Conservation (phyloP, 2,113 vertebrate genomes). For the Xiphorhynchus elegans region DNA sequence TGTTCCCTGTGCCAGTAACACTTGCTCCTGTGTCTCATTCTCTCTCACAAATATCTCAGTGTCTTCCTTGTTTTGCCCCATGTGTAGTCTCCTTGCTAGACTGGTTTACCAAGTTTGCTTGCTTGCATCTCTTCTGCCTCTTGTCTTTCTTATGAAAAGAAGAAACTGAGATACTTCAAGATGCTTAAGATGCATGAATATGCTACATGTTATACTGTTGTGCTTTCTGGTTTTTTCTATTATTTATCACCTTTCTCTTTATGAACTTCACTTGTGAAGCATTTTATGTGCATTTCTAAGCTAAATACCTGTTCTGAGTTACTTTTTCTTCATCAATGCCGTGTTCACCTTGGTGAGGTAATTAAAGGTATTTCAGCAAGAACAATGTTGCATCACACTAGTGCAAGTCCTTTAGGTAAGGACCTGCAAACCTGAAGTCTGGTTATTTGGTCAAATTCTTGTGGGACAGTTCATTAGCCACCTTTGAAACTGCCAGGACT, state of each 20-base stretch:
- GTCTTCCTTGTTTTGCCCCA: neutral
- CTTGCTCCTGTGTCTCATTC: neutral
- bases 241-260: neutral
- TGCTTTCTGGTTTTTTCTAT: neutral
- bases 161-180: neutral
- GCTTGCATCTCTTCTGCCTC: neutral
- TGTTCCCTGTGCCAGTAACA: neutral
- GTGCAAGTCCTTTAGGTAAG: neutral
- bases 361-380: neutral
- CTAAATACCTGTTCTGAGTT: neutral
- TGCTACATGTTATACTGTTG: neutral
- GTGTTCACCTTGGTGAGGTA: neutral
- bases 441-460: neutral
- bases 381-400: neutral
- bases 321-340: neutral
- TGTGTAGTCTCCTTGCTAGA: neutral
- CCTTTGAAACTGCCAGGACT: neutral
- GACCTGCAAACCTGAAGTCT: neutral
- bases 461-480: neutral
- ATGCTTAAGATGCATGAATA: neutral
- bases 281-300: neutral
- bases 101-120: slow-evolving; percentile 16
- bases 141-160: neutral
- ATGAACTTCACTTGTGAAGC: neutral
- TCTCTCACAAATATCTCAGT: neutral